Evolutionary conservation across 1,140 invertebrate genomes (phyloP).

Genomic region (Sarcophaga bullata): DNA sequence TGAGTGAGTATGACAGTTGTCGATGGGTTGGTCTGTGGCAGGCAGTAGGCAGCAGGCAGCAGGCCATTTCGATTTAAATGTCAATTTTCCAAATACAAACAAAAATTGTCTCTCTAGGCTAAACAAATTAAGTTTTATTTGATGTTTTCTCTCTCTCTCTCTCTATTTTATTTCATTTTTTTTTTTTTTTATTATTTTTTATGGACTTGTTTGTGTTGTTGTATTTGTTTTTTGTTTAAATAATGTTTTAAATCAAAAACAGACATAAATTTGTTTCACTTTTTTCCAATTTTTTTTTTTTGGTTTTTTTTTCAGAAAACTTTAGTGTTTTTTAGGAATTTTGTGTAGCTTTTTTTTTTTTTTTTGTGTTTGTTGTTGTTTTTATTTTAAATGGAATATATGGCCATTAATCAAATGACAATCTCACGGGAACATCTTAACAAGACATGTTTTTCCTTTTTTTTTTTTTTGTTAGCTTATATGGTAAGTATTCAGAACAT

Average conservation of each 20-base stretch:
- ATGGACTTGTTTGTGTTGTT: neutral
- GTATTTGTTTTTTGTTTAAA: neutral
- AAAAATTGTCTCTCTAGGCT: neutral
- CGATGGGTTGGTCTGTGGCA: too few species aligned
- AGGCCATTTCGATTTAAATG: too few species aligned
- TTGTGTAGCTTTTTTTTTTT: neutral
- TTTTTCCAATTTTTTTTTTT: neutral
- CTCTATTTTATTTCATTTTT: too few species aligned
- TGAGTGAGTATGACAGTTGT: too few species aligned
- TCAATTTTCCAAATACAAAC: too few species aligned
- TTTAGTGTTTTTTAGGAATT: constrained; percentile 31
- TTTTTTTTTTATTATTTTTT: too few species aligned
- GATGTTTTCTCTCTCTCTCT: neutral
- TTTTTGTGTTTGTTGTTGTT: too few species aligned
- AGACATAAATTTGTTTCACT: neutral
- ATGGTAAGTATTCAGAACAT: constrained; percentile 7
- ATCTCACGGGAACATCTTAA: constrained; percentile 44
- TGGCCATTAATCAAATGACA: constrained; percentile 44
- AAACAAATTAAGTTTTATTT: constrained; percentile 16
- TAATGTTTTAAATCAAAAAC: constrained; percentile 3
- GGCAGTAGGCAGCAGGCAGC: too few species aligned
- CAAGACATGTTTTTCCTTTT: neutral
- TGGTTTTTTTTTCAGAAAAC: neutral
- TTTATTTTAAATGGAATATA: neutral
- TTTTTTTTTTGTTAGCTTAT: too few species aligned